Base-by-base conservation (phyloP, 1,140 invertebrate species). In the Drosophila equinoxialis region DNA sequence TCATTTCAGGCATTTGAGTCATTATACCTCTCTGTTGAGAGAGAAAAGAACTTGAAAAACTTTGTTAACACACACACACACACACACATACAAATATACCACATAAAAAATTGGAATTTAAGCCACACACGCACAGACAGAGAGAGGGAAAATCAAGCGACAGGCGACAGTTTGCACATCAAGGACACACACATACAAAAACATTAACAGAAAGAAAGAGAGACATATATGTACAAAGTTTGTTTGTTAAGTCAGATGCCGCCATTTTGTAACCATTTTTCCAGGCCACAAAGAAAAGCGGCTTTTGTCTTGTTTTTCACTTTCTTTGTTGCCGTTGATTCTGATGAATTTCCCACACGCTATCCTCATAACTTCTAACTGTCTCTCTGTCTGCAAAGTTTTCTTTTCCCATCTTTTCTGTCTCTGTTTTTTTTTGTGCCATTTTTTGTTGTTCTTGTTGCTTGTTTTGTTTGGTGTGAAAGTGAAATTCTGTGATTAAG, bases 221-320 rank as follows among this genome's bases (percentile, higher is more conserved):
- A 51, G 45, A 51, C 1, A 51, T 51, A 51, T 51, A 14, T 45
- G 10, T 23, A 51, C 17, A 51, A 51, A 51, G 45, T 51, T 51
- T 51, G 45, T 65, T 65, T 76, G 77, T 81, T 70, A 81, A 82
- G 80, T 79, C 80, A 85, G 78, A 68, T 85, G 81, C 82, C 81
- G 71, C 82, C 82, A 85, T 85, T 85, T 85, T 86, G 82, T 81
- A 81, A 65, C 68, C 71, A 86, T 85, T 86, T 81, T 81, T 82
- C 69, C 82, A 86, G 81, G 81, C 45, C 45, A 69, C 78, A 81
- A 77, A 77, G 70, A 86, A 85, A 74, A 74, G 71, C 67, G 54
- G 71, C 76, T 65, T 75, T 75, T 73, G 48, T 45, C 14, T 54
- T 35, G 20, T 13, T 71, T 48, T 35, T 61, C 48, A 62, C 67